Percentiles rank a stretch among this genome's conserved stretches.
Evolutionary conservation across 2,797 vertebrate species (phyloP).

Genomic region (Salmo trutta): DNA sequence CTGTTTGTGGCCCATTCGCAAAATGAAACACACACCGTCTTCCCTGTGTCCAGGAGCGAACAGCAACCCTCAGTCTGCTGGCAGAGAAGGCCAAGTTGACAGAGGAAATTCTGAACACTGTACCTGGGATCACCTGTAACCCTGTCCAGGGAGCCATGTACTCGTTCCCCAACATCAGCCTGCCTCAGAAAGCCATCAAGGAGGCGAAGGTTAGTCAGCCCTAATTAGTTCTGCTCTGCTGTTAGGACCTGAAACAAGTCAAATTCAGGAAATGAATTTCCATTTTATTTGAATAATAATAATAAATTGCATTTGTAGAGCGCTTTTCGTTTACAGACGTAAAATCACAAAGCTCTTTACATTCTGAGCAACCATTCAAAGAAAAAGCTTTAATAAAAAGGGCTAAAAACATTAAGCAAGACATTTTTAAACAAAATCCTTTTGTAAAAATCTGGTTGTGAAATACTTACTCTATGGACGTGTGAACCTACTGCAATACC

Average conservation of each 20-base stretch:
- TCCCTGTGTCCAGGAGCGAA: constrained; percentile 78
- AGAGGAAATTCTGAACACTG: constrained; percentile 81
- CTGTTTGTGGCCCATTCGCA: background rate
- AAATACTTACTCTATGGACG: no score
- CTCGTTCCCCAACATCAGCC: constrained; percentile 81
- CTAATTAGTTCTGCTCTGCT: no score
- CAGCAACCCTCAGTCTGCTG: constrained; percentile 75
- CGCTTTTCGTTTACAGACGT: no score
- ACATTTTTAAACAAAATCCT: no score
- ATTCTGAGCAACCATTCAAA: no score
- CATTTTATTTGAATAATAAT: background rate
- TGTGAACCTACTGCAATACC: no score
- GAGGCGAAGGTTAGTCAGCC: constrained; percentile 77
- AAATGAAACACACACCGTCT: background rate
- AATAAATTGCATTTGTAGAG: no score
- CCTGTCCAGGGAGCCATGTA: constrained; percentile 95
- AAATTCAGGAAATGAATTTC: background rate
- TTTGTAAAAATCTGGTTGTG: no score
- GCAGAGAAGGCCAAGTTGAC: constrained; percentile 87
- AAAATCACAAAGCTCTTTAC: no score
- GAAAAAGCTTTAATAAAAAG: no score
- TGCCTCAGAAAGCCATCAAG: constrained; percentile 79
- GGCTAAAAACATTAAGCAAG: no score
- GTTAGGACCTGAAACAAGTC: no score
- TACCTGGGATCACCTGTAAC: constrained; percentile 86